Evolutionary conservation across 2,888 invertebrate genomes (phyloP), one percentile per base, ranked within the genome.

Genomic region (Noctua pronuba): DNA sequence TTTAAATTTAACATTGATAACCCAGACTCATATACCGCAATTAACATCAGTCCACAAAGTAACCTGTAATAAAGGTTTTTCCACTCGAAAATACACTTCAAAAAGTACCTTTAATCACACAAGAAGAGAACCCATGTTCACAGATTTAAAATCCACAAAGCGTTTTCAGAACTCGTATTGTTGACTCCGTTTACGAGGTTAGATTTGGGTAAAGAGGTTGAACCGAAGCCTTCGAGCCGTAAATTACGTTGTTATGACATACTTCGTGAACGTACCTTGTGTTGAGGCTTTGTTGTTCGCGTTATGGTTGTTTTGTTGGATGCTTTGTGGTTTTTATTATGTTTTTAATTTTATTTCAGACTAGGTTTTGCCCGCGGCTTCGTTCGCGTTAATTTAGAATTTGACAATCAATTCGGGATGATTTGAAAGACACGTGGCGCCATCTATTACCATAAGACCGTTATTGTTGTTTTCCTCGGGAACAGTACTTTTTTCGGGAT

Each of bases 181-280:
- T 84, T 85, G 75, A 75, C 74, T 60, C 16, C 73, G 68, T 85
- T 85, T 82, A 82, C 85, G 86, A 82, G 75, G 82, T 76, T 84
- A 87, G 80, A 84, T 89, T 86, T 80, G 81, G 78, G 80, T 84
- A 83, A 82, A 74, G 84, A 87, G 81, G 75, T 80, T 79, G 82
- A 86, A 83, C 84, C 86, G 73, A 88, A 87, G 79, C 79, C 85
- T 86, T 76, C 55, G 70, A 82, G 84, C 74, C 66, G 86, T 91
- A 89, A 91, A 90, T 87, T 87, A 88, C 71, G 87, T 86, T 91
- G 88, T 91, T 91, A 92, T 91, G 88, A 88, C 90, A 89, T 83
- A 82, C 86, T 88, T 82, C 70, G 88, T 86, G 79, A 91, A 91
- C 84, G 80, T 79, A 82, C 77, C 78, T 84, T 82, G 79, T 87